A percentile compares a stretch with the other conserved stretches of the same genome.
Conservation (phyloP, 2,888 invertebrate genomes). For the Nomada fucata region DNA sequence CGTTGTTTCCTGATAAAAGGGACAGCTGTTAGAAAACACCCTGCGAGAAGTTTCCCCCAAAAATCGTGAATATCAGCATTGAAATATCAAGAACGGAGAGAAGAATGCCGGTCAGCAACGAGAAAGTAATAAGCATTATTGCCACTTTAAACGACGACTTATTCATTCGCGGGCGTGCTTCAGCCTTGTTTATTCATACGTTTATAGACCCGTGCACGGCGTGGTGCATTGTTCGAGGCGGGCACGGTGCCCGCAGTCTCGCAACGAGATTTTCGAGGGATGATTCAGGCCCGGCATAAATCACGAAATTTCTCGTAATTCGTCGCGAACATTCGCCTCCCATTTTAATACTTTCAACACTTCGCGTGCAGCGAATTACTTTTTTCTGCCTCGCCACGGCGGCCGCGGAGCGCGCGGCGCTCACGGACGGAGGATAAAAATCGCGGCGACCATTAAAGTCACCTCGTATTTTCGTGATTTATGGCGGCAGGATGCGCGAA, state of each 20-base stretch:
- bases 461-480: constrained; percentile 71
- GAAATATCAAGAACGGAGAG: no score
- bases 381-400: constrained; percentile 11
- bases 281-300: constrained; percentile 59
- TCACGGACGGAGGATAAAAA: constrained; percentile 65
- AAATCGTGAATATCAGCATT: no score
- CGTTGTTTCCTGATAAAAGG: no score
- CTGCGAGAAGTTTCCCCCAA: no score
- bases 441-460: constrained; percentile 69
- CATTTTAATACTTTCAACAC: constrained; percentile 63
- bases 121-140: not conserved
- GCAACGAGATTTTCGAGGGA: constrained; percentile 39
- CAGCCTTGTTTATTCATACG: not conserved
- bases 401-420: constrained; percentile 26
- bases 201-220: not conserved
- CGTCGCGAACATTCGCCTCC: constrained; percentile 31
- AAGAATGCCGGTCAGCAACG: no score
- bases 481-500: constrained; percentile 58
- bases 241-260: constrained; percentile 1
- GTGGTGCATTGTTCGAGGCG: constrained; percentile 2
- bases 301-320: constrained; percentile 55
- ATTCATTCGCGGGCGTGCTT: not conserved
- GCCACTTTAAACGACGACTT: not conserved
- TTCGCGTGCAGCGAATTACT: constrained; percentile 56
- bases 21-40: no score